A percentile compares a stretch with the other conserved stretches of the same genome.
Conservation (phyloP, 2,797 vertebrate species). For the Octomys mimax region DNA sequence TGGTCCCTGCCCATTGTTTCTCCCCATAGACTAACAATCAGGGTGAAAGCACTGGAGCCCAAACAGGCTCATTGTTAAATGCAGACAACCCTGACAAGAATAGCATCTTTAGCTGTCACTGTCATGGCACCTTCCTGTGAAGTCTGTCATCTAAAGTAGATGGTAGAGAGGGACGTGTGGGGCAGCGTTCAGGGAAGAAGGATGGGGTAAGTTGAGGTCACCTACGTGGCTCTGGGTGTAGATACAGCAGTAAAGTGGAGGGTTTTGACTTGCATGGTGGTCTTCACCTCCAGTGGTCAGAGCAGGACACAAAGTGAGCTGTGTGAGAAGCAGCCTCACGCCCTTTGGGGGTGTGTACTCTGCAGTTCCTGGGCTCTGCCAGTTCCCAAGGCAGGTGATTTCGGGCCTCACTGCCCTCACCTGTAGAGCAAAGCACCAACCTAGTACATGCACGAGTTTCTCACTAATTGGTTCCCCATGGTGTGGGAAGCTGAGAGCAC, state of each 20-base stretch:
- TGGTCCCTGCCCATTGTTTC: background rate
- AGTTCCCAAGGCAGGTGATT: background rate
- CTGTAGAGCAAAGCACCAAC: background rate
- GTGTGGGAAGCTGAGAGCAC: background rate
- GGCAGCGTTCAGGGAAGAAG: background rate
- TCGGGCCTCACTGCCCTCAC: background rate
- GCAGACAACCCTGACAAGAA: slow-evolving; percentile 10
- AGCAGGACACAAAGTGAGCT: background rate
- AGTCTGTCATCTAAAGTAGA: background rate
- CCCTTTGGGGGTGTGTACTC: background rate
- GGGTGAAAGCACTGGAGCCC: background rate
- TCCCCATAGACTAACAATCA: background rate
- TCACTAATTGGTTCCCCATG: background rate
- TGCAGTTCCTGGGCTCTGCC: background rate
- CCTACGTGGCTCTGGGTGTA: background rate
- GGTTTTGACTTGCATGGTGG: background rate
- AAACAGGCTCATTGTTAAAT: slow-evolving; percentile 51
- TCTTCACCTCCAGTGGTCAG: background rate
- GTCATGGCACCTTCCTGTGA: slow-evolving; percentile 11
- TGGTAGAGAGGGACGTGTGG: background rate
- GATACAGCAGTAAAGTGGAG: background rate
- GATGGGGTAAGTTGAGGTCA: background rate
- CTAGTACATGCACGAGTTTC: background rate
- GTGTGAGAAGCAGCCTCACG: background rate
- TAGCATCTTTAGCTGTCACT: background rate